Conservation (phyloP, 2,888 invertebrate genomes). For the Caradrina clavipalpis region DNA sequence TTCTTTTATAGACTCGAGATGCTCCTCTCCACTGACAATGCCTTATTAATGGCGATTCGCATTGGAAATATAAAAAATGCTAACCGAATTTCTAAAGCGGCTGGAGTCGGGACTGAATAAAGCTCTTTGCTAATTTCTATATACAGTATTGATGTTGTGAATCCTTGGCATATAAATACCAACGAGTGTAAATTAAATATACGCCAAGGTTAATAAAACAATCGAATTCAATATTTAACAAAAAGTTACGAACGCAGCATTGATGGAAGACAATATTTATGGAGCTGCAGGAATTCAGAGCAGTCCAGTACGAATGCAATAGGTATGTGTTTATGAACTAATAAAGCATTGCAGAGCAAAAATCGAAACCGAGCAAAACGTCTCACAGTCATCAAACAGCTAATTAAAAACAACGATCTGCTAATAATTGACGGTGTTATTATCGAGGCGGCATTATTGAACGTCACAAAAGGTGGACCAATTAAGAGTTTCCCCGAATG, state of each 20-base stretch:
- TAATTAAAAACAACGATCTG: slow-evolving; percentile 87
- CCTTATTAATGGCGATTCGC: slow-evolving; percentile 75
- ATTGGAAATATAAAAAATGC: slow-evolving; percentile 68
- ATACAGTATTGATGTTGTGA: slow-evolving; percentile 23
- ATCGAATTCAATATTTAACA: slow-evolving; percentile 40
- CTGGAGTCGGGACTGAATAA: slow-evolving; percentile 45
- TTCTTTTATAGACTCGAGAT: slow-evolving; percentile 75
- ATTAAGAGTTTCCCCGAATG: slow-evolving; percentile 90
- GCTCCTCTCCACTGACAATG: slow-evolving; percentile 75
- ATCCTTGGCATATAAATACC: slow-evolving; percentile 27
- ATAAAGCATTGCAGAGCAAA: slow-evolving; percentile 48
- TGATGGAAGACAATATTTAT: slow-evolving; percentile 46
- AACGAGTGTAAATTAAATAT: slow-evolving; percentile 52
- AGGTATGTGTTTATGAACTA: slow-evolving; percentile 48
- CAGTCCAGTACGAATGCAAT: slow-evolving; percentile 31
- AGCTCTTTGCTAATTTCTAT: slow-evolving; percentile 44
- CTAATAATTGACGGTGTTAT: slow-evolving; percentile 87
- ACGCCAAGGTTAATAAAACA: slow-evolving; percentile 40
- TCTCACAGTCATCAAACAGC: slow-evolving; percentile 73
- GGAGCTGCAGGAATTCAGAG: slow-evolving; percentile 38
- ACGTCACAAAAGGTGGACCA: slow-evolving; percentile 89
- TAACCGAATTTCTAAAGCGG: slow-evolving; percentile 40
- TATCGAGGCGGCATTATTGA: slow-evolving; percentile 88
- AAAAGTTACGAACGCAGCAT: slow-evolving; percentile 33
- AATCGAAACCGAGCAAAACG: slow-evolving; percentile 63